Evolutionary conservation across 2,113 vertebrate species (phyloP).

Genomic region (Chaetops frenatus): DNA sequence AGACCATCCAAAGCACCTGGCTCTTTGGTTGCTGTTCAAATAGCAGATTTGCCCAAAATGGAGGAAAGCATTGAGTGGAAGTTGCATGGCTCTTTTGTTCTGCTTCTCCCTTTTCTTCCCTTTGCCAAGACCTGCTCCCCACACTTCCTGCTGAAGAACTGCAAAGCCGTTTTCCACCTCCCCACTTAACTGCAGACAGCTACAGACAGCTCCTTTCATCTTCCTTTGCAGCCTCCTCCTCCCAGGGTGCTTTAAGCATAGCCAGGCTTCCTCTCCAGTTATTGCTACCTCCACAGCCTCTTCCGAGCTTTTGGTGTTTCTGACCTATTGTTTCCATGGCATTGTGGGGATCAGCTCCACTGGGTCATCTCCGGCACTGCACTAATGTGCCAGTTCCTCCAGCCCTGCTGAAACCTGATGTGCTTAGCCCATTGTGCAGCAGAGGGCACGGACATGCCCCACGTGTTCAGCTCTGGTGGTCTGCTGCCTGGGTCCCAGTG

Average conservation of each 20-base stretch:
- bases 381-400: background rate
- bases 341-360: background rate
- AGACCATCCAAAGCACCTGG: constrained; percentile 38
- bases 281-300: background rate
- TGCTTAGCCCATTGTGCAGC: background rate
- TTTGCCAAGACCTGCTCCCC: constrained; percentile 20
- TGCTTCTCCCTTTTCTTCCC: background rate
- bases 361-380: background rate
- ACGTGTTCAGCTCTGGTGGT: background rate
- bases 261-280: background rate
- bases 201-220: constrained; percentile 1
- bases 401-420: background rate
- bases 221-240: background rate
- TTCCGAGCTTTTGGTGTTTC: background rate
- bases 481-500: background rate
- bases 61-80: constrained; percentile 1
- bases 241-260: background rate
- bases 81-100: constrained; percentile 43
- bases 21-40: background rate
- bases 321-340: background rate
- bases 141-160: background rate
- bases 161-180: background rate
- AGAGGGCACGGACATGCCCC: background rate
- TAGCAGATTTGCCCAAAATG: background rate
- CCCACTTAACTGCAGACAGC: background rate